Conservation (phyloP, 2,888 invertebrate genomes). For the Nemoura dubitans region DNA sequence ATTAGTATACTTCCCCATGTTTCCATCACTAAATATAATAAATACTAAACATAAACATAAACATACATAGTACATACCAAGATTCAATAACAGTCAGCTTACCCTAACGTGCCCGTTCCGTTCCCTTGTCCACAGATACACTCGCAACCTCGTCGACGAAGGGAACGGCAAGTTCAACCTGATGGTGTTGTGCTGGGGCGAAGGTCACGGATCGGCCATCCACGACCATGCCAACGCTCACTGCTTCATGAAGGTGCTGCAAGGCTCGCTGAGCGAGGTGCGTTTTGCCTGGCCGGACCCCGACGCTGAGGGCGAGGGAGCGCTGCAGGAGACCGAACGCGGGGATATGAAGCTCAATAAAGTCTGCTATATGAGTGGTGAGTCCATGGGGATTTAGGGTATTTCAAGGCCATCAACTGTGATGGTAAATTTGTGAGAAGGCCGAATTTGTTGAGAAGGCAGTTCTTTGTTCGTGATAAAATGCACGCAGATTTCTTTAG, state of each 20-base stretch:
- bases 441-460: too few species aligned
- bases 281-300: conserved; percentile 65
- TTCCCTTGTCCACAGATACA: conserved; percentile 73
- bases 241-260: conserved; percentile 90
- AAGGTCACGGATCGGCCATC: conserved; percentile 92
- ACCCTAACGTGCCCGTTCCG: not conserved
- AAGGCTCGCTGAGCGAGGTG: conserved; percentile 63
- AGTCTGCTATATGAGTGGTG: conserved; percentile 96
- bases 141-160: conserved; percentile 92
- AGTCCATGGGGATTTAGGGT: too few species aligned
- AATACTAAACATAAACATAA: too few species aligned
- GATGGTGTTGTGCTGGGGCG: conserved; percentile 98
- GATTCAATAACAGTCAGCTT: too few species aligned
- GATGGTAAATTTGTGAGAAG: too few species aligned
- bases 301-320: conserved; percentile 56
- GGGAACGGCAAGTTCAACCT: conserved; percentile 98
- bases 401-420: conserved; percentile 25
- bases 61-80: too few species aligned
- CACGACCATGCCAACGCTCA: conserved; percentile 97
- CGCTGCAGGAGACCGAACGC: conserved; percentile 73
- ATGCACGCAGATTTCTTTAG: too few species aligned
- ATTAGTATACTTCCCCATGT: too few species aligned
- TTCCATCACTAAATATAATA: too few species aligned
- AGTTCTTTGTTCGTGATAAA: too few species aligned
- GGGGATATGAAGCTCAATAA: conserved; percentile 75